Percentiles rank a stretch among this genome's conserved stretches.
Evolutionary conservation across 2,888 invertebrate genomes (phyloP).

Genomic region (Anthophora plumipes): DNA sequence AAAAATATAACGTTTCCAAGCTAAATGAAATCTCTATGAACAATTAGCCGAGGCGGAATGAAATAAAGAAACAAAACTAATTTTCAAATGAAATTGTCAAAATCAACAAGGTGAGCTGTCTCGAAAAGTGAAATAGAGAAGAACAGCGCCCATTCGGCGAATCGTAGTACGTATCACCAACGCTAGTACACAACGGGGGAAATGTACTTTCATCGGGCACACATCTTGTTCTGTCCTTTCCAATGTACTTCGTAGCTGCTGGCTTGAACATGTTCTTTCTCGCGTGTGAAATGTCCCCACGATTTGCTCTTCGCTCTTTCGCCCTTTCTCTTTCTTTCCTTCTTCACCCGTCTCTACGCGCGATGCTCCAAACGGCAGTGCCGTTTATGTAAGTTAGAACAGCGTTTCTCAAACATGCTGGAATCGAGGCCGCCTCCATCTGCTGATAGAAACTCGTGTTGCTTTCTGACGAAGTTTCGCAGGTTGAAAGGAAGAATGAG

Average conservation of each 20-base stretch:
- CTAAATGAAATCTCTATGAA: neutral
- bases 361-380: conserved; percentile 42
- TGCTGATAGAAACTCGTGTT: neutral
- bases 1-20: neutral
- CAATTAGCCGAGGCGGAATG: neutral
- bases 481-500: neutral
- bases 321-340: conserved; percentile 52
- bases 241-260: conserved; percentile 75
- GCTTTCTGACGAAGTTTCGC: neutral
- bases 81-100: neutral
- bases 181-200: conserved; percentile 34
- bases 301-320: conserved; percentile 64
- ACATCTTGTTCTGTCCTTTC: conserved; percentile 78
- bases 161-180: conserved; percentile 33
- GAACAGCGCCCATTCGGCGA: conserved; percentile 9
- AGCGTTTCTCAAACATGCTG: conserved; percentile 53
- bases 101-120: neutral
- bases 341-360: conserved; percentile 34
- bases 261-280: conserved; percentile 61
- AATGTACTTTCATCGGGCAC: conserved; percentile 63
- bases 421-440: too few species aligned
- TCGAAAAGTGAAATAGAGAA: conserved; percentile 4
- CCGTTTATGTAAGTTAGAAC: conserved; percentile 50
- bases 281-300: conserved; percentile 64
- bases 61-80: neutral